A percentile compares a stretch with the other conserved stretches of the same genome.
These are phyloP conservation scores for Diplolepis rosae DNA, from an alignment of 2,888 invertebrate genomes.

Conservation along the genomic window DNA sequence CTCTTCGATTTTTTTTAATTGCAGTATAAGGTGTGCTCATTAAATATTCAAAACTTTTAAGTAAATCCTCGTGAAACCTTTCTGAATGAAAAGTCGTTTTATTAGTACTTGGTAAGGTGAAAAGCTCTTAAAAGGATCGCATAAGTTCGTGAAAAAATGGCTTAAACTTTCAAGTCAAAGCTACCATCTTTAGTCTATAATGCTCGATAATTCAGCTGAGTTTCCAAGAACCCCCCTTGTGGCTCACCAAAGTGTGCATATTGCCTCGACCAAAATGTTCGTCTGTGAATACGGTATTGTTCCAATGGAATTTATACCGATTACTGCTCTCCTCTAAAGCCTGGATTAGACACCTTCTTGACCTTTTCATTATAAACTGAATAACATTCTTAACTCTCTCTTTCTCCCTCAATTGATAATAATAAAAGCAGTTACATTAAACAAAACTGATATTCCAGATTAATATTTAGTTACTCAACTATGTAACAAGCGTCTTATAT, in stretches of 20 bases:
- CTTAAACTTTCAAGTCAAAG: background rate
- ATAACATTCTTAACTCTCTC: background rate
- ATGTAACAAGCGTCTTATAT: too few relatives aligned
- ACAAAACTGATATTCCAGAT: too few relatives aligned
- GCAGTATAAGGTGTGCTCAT: slow-evolving; percentile 4
- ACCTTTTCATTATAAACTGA: background rate
- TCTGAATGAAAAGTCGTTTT: background rate
- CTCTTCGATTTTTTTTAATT: too few relatives aligned
- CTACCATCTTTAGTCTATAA: background rate
- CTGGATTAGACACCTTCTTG: background rate
- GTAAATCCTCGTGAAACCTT: background rate
- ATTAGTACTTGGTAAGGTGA: background rate
- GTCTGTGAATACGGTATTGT: slow-evolving; percentile 22
- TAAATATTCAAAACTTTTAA: background rate
- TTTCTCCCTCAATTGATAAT: too few relatives aligned
- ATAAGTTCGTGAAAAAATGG: background rate
- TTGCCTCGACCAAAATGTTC: slow-evolving; percentile 10
- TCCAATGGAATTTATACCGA: slow-evolving; percentile 11
- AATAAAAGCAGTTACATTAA: too few relatives aligned
- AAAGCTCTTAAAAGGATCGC: background rate
- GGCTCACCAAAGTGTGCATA: slow-evolving; percentile 17
- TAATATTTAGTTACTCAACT: too few relatives aligned
- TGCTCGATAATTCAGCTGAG: slow-evolving; percentile 16
- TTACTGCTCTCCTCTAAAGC: background rate
- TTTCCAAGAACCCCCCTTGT: slow-evolving; percentile 16